These are phyloP conservation scores for Pyrocoelia pectoralis DNA, from an alignment of 2,888 invertebrate genomes.

Conservation along the genomic window DNA sequence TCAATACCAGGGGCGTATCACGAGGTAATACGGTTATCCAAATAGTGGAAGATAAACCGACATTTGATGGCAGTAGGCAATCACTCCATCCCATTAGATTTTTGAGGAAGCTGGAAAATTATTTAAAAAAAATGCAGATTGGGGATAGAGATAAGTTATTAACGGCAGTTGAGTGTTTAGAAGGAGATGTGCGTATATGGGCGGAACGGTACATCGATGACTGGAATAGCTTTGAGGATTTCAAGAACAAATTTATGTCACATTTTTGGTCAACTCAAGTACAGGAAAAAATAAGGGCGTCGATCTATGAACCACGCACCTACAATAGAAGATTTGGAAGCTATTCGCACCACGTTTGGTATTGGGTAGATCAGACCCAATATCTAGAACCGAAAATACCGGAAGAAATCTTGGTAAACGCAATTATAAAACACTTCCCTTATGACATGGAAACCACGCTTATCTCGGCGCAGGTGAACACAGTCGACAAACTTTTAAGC, in stretches of 20 bases:
- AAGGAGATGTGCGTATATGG: constrained; percentile 4
- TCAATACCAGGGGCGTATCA: too few species aligned
- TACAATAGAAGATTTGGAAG: neutral
- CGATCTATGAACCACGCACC: constrained; percentile 1
- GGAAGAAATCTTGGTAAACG: neutral
- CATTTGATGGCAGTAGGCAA: neutral
- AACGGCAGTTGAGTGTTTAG: neutral
- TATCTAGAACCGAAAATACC: constrained; percentile 6
- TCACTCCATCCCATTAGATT: neutral
- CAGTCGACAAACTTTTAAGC: too few species aligned
- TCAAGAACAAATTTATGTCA: neutral
- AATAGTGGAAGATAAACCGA: neutral
- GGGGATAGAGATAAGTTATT: neutral
- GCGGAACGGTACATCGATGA: too few species aligned
- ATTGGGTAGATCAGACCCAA: neutral
- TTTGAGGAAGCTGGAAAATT: neutral
- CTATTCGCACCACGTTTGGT: neutral
- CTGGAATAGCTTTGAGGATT: too few species aligned
- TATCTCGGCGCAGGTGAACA: too few species aligned
- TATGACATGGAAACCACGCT: too few species aligned
- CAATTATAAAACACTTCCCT: too few species aligned
- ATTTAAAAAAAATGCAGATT: neutral
- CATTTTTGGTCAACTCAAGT: too few species aligned
- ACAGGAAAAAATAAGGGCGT: neutral
- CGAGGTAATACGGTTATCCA: neutral